Base-by-base conservation (phyloP, 2,888 invertebrate species). In the Eupithecia exiguata region DNA sequence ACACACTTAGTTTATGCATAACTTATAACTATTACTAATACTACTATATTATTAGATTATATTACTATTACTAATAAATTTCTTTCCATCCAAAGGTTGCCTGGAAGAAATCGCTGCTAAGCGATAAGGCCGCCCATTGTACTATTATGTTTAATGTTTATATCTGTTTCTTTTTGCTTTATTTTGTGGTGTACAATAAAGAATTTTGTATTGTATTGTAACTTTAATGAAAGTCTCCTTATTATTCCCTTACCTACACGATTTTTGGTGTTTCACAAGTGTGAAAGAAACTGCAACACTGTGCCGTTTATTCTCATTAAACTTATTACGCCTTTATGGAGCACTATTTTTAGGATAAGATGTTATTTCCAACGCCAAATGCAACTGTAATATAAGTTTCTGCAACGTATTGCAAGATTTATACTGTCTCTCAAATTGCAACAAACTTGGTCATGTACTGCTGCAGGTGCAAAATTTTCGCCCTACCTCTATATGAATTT, bases 381-480 rank as follows among this genome's bases (percentile, higher is more conserved):
- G 73, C 71, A 76, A 69, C 69, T 72, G 75, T 68, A 78, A 76
- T 77, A 71, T 71, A 73, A 74, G 74, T 74, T 74, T 77, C 70
- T 69, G 65, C 66, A 77, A 68, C 68, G 69, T 78, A 71, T 76
- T 76, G 72, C 53, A 74, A 78, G 74, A 78, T 80, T 78, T 78
- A 79, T 78, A 74, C 75, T 76, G 76, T 76, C 76, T 77, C 74
- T 77, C 74, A 78, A 81, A 80, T 78, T 78, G 78, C 75, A 75
- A 74, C 78, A 80, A 80, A 78, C 75, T 77, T 80, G 75, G 72
- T 67, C 78, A 74, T 71, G 76, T 78, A 76, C 74, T 72, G 71
- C 72, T 78, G 74, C 72, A 74, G 71, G 75, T 80, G 78, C 78
- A 78, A 75, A 77, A 77, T 80, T 68, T 74, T 72, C 76, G 68